Percentiles rank a stretch among this genome's conserved stretches.
phyloP scores from a whole-genome alignment of 2,797 vertebrate genomes.

The Myoxocephalus aenaeus region DNA sequence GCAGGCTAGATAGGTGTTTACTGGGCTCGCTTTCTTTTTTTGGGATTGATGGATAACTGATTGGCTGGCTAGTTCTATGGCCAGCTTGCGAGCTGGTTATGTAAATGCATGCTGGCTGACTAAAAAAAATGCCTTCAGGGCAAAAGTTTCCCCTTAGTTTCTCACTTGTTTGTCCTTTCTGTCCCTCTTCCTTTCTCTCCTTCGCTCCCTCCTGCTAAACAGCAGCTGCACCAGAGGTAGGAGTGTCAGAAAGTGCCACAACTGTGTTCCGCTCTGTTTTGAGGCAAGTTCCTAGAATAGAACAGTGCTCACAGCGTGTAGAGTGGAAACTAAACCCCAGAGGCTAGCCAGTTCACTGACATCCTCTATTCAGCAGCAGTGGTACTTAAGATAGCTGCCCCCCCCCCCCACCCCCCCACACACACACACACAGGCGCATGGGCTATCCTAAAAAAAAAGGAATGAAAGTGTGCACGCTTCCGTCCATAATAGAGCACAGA shows the following conservation, averaged over 20 bases:
- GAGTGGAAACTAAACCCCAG: constrained; percentile 69
- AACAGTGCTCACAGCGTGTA: constrained; percentile 62
- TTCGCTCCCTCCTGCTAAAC: constrained; percentile 47
- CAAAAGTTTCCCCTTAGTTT: constrained; percentile 30
- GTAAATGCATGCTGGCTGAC: constrained; percentile 36
- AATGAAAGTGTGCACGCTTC: constrained; percentile 18
- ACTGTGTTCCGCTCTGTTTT: constrained; percentile 70
- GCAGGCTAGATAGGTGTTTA: constrained; percentile 34
- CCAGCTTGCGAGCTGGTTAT: constrained; percentile 49
- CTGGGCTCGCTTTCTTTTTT: constrained; percentile 14
- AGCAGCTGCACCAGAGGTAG: constrained; percentile 65
- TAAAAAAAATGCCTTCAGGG: constrained; percentile 40
- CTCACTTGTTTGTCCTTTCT: constrained; percentile 33
- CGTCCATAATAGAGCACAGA: constrained; percentile 41
- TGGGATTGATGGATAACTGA: constrained; percentile 51
- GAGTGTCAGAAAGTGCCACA: constrained; percentile 74
- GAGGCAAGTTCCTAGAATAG: constrained; percentile 81
- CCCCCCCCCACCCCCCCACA: constrained; percentile 11
- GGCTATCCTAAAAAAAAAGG: constrained; percentile 45
- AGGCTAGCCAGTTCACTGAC: constrained; percentile 66
- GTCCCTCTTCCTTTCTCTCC: constrained; percentile 36
- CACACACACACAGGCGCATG: constrained; percentile 1
- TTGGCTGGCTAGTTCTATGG: constrained; percentile 32
- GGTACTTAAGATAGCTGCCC: constrained; percentile 46
- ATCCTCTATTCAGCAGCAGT: constrained; percentile 62